Base-by-base conservation (phyloP, 1,140 invertebrate genomes). In the Drosophila aff. region DNA sequence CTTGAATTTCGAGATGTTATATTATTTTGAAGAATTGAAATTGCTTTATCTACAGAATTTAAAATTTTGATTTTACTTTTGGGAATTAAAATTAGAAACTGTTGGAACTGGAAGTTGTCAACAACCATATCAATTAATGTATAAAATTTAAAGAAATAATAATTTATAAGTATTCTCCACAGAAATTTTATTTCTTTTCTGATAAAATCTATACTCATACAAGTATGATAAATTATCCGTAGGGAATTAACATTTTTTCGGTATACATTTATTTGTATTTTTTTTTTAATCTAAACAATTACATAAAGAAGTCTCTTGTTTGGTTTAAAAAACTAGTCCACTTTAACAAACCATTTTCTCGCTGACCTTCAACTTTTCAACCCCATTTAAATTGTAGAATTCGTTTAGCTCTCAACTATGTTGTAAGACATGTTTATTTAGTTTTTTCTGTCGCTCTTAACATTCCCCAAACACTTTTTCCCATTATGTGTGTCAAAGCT, bases 401-500 rank as follows among this genome's bases (percentile, higher is more conserved):
- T 33, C 16, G 2, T 40, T 49, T 67, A 43, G 64, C 28, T 38
- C 36, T 49, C 64, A 73, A 41, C 28, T 68, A 40, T 74, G 66
- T 74, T 72, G 66, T 72, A 74, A 72, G 33, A 38, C 58, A 40
- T 53, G 38, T 52, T 59, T 68, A 28, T 76, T 60, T 76, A 15
- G 55, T 44, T 62, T 67, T 43, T 43, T 36, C 73, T 63, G 57
- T 36, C 33, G 26, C 10, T 57, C n/a, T 36, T 31, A 11, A 36
- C 36, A 58, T 58, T 28, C 49, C 49, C 46, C 63, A 77, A 77
- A 57, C 76, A 78, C 40, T 57, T 59, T 61, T 77, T 46, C 38
- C 41, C 38, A 40, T 44, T 57, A 69, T 78, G 57, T 78, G 74
- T 78, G 74, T 78, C 75, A 77, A 77, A 77, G 75, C 50, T 62